Evolutionary conservation across 2,113 vertebrate species (phyloP).

Genomic region (Hypomesus transpacificus): DNA sequence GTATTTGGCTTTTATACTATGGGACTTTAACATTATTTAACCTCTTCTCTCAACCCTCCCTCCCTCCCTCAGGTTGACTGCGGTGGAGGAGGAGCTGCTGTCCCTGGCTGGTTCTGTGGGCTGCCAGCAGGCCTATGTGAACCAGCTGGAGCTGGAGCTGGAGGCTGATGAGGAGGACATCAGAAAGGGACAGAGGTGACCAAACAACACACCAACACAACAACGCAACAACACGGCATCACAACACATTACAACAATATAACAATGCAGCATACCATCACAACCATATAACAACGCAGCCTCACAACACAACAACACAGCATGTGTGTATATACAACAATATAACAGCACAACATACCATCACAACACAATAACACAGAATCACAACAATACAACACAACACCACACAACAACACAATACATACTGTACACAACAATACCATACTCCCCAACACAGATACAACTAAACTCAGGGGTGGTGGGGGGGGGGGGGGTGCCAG

Average conservation of each 20-base stretch:
- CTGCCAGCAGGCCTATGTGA: slow-evolving; percentile 69
- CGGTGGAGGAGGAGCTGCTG: slow-evolving; percentile 80
- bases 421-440: too few species aligned
- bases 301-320: too few species aligned
- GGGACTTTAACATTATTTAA: neutral
- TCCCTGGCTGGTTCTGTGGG: slow-evolving; percentile 52
- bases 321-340: too few species aligned
- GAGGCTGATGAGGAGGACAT: slow-evolving; percentile 59
- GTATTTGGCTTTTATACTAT: neutral
- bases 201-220: neutral
- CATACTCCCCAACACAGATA: too few species aligned
- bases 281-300: too few species aligned
- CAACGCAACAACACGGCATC: neutral
- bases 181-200: slow-evolving; percentile 70
- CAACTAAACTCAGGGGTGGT: too few species aligned
- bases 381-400: too few species aligned
- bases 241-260: neutral
- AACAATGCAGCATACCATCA: too few species aligned
- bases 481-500: too few species aligned
- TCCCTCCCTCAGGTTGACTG: slow-evolving; percentile 62
- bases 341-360: too few species aligned
- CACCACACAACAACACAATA: too few species aligned
- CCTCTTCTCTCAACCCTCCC: neutral
- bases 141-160: slow-evolving; percentile 80
- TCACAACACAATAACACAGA: too few species aligned